Evolutionary conservation across 2,113 vertebrate genomes (phyloP).

Genomic region (Pica pica): DNA sequence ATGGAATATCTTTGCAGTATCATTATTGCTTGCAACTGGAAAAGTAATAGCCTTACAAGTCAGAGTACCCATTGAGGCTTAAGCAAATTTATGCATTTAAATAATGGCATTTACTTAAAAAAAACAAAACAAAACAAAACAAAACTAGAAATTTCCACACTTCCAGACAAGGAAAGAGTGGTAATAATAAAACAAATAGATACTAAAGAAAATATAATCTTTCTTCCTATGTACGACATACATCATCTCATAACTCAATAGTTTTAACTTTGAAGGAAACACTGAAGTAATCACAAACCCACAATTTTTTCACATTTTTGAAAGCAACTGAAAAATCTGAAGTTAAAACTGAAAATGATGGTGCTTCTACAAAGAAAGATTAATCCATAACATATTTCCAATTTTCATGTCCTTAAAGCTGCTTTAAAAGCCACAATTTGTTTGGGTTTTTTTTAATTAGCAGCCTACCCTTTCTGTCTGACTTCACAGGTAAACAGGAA

Average conservation of each 20-base stretch:
- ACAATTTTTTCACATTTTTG: neutral
- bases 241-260: neutral
- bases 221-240: neutral
- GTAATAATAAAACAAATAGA: neutral
- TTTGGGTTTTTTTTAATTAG: neutral
- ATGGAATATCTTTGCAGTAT: constrained; percentile 65
- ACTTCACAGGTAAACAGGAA: neutral
- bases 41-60: constrained; percentile 68
- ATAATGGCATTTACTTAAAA: constrained; percentile 27
- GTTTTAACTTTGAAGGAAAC: neutral
- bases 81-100: constrained; percentile 47
- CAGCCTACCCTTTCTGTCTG: neutral
- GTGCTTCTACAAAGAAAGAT: neutral
- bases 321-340: neutral
- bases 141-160: neutral
- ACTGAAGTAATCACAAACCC: neutral
- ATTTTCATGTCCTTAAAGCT: neutral
- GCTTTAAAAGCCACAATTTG: neutral
- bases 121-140: neutral
- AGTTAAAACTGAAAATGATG: neutral
- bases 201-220: neutral
- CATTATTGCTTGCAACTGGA: constrained; percentile 66
- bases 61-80: constrained; percentile 46
- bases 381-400: neutral
- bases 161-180: neutral